Base-by-base conservation (phyloP, 2,888 invertebrate species). In the Drosophila pegasa region DNA sequence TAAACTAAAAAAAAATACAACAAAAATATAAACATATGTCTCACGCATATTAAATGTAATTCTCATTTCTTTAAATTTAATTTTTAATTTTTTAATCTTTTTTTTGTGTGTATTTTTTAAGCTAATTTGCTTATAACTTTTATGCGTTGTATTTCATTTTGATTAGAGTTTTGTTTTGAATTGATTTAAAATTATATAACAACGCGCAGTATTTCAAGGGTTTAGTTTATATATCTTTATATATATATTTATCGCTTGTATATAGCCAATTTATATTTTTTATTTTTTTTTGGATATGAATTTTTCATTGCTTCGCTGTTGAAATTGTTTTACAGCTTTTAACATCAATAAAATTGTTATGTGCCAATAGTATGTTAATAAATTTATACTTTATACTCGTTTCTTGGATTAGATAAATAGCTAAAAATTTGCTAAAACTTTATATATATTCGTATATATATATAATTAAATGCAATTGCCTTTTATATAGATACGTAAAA, bases 271-370 rank as follows among this genome's bases (percentile, higher is more conserved):
- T 78, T 66, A 61, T 68, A 61, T 47, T 78, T 66, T 64, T 14
- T 18, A 5, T 18, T 48, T 4, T 14, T 52, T 45, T 45, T 62
- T 52, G 61, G 86, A 86, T 86, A 86, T 86, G 86, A 77, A 84
- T 87, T 83, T 80, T 20, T 56, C 66, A 74, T 71, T 84, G 83
- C 86, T 75, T 57, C 38, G 55, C 40, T 61, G 61, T 25, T 41
- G 29, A 33, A 58, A 57, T 51, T 45, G 45, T 54, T 64, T 38
- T 66, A 58, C 40, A 80, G 61, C 69, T 60, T 71, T 85, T 64
- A 85, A 88, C 87, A 83, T 83, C 71, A 71, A 88, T 88, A 88
- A 86, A 86, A 87, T 87, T 78, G 75, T 87, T 63, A 87, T 73
- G 74, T 74, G 81, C 85, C 84, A 82, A 83, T 85, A 63, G 50